Evolutionary conservation across 2,797 vertebrate species (phyloP).

Genomic region (Syngnathus rostellatus): DNA sequence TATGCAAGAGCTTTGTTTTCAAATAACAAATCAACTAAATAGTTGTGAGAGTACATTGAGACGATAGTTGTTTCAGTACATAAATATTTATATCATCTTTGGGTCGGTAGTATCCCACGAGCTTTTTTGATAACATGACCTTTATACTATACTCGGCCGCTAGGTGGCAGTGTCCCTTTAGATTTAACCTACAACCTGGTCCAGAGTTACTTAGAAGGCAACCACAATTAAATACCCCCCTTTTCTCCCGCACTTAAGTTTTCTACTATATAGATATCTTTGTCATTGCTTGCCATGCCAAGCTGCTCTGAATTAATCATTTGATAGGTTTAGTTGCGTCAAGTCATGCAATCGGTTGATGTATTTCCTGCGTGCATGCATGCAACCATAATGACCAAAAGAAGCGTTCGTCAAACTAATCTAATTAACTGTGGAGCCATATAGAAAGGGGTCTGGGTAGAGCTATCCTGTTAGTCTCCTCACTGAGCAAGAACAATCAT

Average conservation of each 20-base stretch:
- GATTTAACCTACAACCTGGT: neutral
- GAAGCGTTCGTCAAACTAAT: neutral
- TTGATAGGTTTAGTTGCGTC: neutral
- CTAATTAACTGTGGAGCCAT: neutral
- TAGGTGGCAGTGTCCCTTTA: conserved; percentile 1
- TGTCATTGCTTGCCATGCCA: neutral
- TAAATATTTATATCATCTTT: no score
- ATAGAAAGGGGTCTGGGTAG: conserved; percentile 10
- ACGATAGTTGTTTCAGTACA: no score
- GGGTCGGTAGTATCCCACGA: no score
- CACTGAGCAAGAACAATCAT: conserved; percentile 50
- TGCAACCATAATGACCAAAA: neutral
- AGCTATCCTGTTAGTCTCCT: conserved; percentile 55
- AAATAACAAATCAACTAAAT: no score
- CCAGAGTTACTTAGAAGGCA: neutral
- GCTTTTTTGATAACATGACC: no score
- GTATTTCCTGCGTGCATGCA: neutral
- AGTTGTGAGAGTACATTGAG: no score
- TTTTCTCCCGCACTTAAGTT: no score
- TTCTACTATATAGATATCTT: no score
- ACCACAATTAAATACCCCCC: no score
- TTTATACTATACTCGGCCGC: neutral
- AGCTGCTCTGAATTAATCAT: neutral
- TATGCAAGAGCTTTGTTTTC: no score
- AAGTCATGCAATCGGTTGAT: neutral